A percentile compares a stretch with the other conserved stretches of the same genome.
phyloP scores from a whole-genome alignment of 1,140 invertebrate genomes.

The Lepidotrigona ventralis region DNA sequence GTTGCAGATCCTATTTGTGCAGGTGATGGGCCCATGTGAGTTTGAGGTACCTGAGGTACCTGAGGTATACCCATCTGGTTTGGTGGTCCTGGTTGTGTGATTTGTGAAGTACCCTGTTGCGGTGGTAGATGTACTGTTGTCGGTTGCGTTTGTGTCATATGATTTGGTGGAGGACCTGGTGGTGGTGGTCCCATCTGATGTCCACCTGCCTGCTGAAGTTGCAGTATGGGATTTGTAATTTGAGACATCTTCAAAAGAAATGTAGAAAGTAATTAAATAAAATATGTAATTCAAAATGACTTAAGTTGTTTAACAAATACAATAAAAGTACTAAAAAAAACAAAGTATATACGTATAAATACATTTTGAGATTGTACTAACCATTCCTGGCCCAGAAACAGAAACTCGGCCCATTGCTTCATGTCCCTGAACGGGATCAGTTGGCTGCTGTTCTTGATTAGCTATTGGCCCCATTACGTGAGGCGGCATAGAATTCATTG shows the following conservation, averaged over 20 bases:
- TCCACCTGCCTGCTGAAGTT: conserved; percentile 57
- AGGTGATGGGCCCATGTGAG: conserved; percentile 50
- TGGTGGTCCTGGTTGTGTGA: conserved; percentile 46
- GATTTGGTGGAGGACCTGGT: conserved; percentile 48
- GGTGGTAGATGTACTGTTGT: conserved; percentile 55
- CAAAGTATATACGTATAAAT: background rate
- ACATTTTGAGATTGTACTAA: conserved; percentile 46
- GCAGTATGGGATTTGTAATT: conserved; percentile 61
- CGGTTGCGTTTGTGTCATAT: conserved; percentile 50
- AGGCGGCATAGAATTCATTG: conserved; percentile 59
- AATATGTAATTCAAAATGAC: background rate
- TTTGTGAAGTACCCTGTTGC: conserved; percentile 42
- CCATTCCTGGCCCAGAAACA: conserved; percentile 72
- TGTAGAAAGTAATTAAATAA: conserved; percentile 5
- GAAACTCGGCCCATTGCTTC: conserved; percentile 71
- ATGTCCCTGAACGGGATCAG: conserved; percentile 57
- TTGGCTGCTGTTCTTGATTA: conserved; percentile 64
- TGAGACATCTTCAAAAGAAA: conserved; percentile 56
- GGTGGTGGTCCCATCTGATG: conserved; percentile 60
- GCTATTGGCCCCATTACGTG: conserved; percentile 67
- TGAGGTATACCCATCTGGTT: conserved; percentile 57
- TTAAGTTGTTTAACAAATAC: background rate
- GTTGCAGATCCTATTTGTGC: conserved; percentile 36
- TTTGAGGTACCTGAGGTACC: conserved; percentile 36
- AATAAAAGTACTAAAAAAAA: background rate